Conservation (phyloP, 2,113 vertebrate species). For the Holacanthus passer region DNA sequence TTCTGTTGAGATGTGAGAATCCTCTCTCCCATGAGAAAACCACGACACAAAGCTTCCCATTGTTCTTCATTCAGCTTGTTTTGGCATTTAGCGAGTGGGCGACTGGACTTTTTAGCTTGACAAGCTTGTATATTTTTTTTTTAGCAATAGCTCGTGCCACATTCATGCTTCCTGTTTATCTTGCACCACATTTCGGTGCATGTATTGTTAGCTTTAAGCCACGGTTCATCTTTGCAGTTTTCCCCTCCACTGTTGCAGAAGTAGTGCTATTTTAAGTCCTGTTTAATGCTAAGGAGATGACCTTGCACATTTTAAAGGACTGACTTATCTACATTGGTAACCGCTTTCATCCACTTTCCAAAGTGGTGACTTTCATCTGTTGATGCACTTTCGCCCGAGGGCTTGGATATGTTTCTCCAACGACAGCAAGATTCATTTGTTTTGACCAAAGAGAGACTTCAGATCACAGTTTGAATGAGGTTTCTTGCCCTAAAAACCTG, state of each 20-base stretch:
- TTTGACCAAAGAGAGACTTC: not conserved
- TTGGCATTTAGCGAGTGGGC: too few relatives aligned
- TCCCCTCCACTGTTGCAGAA: not conserved
- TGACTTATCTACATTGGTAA: slow-evolving; percentile 6
- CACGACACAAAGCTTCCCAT: too few relatives aligned
- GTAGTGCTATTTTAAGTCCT: slow-evolving; percentile 19
- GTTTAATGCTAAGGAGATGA: slow-evolving; percentile 14
- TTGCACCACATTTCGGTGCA: too few relatives aligned
- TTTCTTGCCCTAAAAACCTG: not conserved
- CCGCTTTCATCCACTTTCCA: slow-evolving; percentile 7
- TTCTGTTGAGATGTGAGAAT: too few relatives aligned
- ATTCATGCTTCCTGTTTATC: too few relatives aligned
- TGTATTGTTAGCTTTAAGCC: too few relatives aligned
- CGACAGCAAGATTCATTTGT: slow-evolving; percentile 1
- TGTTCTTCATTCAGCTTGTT: too few relatives aligned
- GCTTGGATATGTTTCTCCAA: slow-evolving; percentile 15
- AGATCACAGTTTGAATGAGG: not conserved
- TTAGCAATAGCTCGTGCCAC: too few relatives aligned
- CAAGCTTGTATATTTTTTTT: too few relatives aligned
- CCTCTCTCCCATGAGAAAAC: too few relatives aligned
- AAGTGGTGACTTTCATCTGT: not conserved
- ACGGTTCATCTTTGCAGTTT: too few relatives aligned
- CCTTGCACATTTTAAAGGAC: slow-evolving; percentile 15
- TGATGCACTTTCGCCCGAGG: not conserved
- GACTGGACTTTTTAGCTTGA: too few relatives aligned